Evolutionary conservation across 2,888 invertebrate genomes (phyloP), one percentile per base, ranked within the genome.

Genomic region (Leuctra nigra): DNA sequence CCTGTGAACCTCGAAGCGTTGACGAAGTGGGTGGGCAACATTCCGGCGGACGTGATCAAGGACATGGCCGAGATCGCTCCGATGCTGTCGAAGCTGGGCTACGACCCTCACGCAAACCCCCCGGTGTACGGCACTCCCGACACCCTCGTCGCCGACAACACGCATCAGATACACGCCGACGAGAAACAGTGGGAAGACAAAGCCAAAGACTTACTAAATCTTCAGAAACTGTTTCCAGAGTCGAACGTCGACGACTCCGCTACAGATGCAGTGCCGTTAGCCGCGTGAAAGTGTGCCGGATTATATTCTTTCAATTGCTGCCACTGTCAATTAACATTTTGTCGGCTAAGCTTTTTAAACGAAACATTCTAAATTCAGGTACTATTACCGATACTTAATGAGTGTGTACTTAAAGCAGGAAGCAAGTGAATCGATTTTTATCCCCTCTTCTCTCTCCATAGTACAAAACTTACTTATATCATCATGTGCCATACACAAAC

Each of bases 1-100:
- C 95, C 98, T 13, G 90, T 99, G 60, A 98, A 99, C 77, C 78
- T 92, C 68, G 97, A 97, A 74, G 98, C 98, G 48, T 79, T 98
- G 62, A 83, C 84, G 67, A 92, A 91, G 76, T 93, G 92, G 93
- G 91, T 91, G 64, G 91, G 90, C 57, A 82, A 87, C 70, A 82
- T 93, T 69, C 92, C 93, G 67, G 82, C 84, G 22, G 96, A 98
- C 75, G 95, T 97, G 59, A 83, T 94, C 61, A 81, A 82, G 61
- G 93, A 95, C 72, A 93, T 95, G 92, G 86, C 88, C 14, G 85
- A 87, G 66, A 83, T 96, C 66, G 96, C 96, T 62, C 96, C 96
- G 59, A 97, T 97, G 96, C 79, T 97, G 64, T 85, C 87, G 39
- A 83, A 87, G 20, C 66, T 79, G 48, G 92, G 97, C 61, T 99